A percentile compares a stretch with the other conserved stretches of the same genome.
Conservation (phyloP, 1,140 invertebrate species). For the Achroia grisella region DNA sequence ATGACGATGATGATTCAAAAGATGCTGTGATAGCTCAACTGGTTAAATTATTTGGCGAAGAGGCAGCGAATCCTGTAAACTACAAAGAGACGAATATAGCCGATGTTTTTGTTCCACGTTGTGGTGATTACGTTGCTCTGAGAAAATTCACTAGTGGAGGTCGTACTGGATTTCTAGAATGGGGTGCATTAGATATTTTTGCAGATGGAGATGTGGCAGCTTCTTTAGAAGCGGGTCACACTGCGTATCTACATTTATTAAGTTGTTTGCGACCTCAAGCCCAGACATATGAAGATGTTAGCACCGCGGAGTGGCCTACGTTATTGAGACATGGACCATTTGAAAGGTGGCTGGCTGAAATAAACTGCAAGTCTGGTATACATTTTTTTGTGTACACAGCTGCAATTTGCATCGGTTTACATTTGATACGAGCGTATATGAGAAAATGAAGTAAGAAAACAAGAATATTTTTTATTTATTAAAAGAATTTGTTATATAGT, state of each 20-base stretch:
- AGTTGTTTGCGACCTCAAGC: slow-evolving; percentile 56
- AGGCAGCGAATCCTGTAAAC: slow-evolving; percentile 33
- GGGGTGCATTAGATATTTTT: slow-evolving; percentile 54
- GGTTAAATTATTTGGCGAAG: slow-evolving; percentile 44
- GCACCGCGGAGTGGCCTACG: slow-evolving; percentile 26
- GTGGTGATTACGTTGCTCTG: slow-evolving; percentile 49
- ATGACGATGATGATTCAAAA: slow-evolving; percentile 22
- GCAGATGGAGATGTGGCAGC: slow-evolving; percentile 53
- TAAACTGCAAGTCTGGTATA: slow-evolving; percentile 28
- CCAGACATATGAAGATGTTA: slow-evolving; percentile 44
- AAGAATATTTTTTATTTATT: background rate
- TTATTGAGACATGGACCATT: slow-evolving; percentile 24
- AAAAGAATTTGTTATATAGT: background rate
- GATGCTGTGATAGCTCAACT: slow-evolving; percentile 47
- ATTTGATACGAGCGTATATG: slow-evolving; percentile 24
- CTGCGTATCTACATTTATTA: slow-evolving; percentile 46
- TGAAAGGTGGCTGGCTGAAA: slow-evolving; percentile 22
- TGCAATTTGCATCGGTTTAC: slow-evolving; percentile 29
- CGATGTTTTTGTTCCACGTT: slow-evolving; percentile 46
- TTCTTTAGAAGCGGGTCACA: slow-evolving; percentile 53
- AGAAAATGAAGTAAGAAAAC: slow-evolving; percentile 2
- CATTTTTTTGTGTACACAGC: slow-evolving; percentile 19
- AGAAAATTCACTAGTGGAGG: slow-evolving; percentile 16
- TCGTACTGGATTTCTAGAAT: slow-evolving; percentile 18
- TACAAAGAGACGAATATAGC: slow-evolving; percentile 45